Base-by-base conservation (phyloP, 2,888 invertebrate species). In the Hoplodrina ambigua region DNA sequence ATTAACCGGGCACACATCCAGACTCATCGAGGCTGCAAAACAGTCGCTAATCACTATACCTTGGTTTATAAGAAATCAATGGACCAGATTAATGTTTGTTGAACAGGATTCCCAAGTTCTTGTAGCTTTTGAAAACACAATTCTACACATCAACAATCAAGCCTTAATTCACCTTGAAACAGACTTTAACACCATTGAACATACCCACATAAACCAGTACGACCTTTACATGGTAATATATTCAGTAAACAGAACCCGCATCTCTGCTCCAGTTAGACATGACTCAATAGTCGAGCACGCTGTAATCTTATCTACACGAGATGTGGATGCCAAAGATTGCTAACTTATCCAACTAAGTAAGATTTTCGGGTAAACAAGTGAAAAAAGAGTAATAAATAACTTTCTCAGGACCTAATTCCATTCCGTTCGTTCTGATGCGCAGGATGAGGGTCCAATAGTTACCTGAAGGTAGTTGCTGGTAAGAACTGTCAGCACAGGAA, bases 191-290 rank as follows among this genome's bases (percentile, higher is more conserved):
- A 49, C 30, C 52, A 66, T 56, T 62, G n/a, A 30, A 37, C 0
- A 54, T 37, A 52, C 81, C 76, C 69, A 54, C 71, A 60, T 69
- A 54, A 19, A 13, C 17, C 10, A 41, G 8, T 6, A 10, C 33
- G 77, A 55, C 81, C 69, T 76, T 75, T 50, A 58, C 76, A 50
- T 13, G 33, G 11, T 68, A 59, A 75, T 58, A 10, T 58, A 76
- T 80, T 80, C 61, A 61, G 46, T 75, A 68, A 75, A 75, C 50
- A 20, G 20, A 58, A 81, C 76, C 74, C 49, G 69, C 76, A 55
- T 49, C 52, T 41, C 25, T 65, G 72, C 33, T 71, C 77, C 25
- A 71, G 44, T 73, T 78, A 59, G 37, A 67, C 11, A 59, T 82
- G 82, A 78, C 64, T 82, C 68, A 72, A 62, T 60, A 56, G 46